Evolutionary conservation across 2,888 invertebrate genomes (phyloP).

Genomic region (Cantharis rufa): DNA sequence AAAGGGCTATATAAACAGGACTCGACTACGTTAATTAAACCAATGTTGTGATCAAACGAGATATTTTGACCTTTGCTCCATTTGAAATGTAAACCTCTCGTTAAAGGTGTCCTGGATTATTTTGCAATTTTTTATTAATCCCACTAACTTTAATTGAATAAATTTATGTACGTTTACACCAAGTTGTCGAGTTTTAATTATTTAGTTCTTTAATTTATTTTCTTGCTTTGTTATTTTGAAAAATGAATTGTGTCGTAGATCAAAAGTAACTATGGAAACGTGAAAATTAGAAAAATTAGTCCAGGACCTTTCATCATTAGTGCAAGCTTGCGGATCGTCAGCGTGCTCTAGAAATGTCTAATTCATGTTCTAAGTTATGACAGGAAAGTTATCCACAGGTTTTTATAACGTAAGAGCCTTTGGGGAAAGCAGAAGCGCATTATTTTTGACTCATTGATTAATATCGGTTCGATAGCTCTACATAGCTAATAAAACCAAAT

Average conservation of each 20-base stretch:
- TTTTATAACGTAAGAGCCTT: neutral
- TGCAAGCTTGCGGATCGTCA: neutral
- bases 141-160: neutral
- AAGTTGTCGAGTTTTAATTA: neutral
- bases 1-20: constrained; percentile 13
- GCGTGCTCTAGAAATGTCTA: neutral
- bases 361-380: neutral
- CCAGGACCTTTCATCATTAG: neutral
- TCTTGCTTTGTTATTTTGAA: neutral
- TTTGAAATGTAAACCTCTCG: neutral
- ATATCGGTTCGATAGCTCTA: neutral
- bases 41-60: constrained; percentile 37
- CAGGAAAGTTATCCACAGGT: neutral
- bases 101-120: neutral
- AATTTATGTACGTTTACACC: too few relatives aligned
- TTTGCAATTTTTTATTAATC: neutral
- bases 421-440: neutral
- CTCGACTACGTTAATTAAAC: constrained; percentile 35
- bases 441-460: neutral
- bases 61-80: constrained; percentile 32
- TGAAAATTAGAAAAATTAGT: neutral
- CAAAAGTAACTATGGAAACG: neutral
- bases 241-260: neutral
- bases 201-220: neutral
- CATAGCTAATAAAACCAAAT: neutral